Evolutionary conservation across 92 coral and sea anemone genomes (phyloP), one percentile per base, ranked within the genome.

Genomic region (Ricordea florida): DNA sequence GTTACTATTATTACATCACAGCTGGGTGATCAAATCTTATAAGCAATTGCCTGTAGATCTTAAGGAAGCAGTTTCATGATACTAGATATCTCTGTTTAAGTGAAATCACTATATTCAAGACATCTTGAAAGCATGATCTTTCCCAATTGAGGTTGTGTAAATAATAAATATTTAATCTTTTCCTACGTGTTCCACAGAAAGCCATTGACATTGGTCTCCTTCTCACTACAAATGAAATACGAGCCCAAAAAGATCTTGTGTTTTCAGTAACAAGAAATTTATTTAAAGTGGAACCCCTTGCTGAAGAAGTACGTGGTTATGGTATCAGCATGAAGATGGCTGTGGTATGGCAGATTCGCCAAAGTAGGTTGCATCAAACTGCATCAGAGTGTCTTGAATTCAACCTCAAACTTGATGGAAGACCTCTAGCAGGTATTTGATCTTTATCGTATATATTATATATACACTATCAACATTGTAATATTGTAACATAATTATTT

Each of bases 361-460:
- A 53, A 52, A 49, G 37, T 11, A 10, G 51, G 4, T 34, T 53
- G 29, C 84, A 78, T 66, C 73, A 76, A 38, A 42, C 69, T 1
- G 22, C 35, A 43, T 36, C 38, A 48, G 66, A 51, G 3, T 31
- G 18, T 38, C 67, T 80, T 21, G 79, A 69, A 31, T 69, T 69
- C 26, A 80, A 80, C 35, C 50, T 69, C 20, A 79, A 78, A 65
- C 74, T 66, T 11, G 76, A 78, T 78, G 84, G 84, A 26, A 15
- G 68, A 40, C 85, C 78, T 38, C 77, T 79, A 37, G 63, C 72
- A 45, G 85, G 72, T 69, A 47, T 66, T 17, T 22, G 10, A 28
- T 4, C 23, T 48, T 24, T 10, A 18, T 38, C n/a, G 13, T 15
- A n/a, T 18, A 33, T 18, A 29, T 30, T 13, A 8, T 43, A n/a